Evolutionary conservation across 2,797 vertebrate genomes (phyloP), one percentile per base, ranked within the genome.

Genomic region (Acanthurus tractus): DNA sequence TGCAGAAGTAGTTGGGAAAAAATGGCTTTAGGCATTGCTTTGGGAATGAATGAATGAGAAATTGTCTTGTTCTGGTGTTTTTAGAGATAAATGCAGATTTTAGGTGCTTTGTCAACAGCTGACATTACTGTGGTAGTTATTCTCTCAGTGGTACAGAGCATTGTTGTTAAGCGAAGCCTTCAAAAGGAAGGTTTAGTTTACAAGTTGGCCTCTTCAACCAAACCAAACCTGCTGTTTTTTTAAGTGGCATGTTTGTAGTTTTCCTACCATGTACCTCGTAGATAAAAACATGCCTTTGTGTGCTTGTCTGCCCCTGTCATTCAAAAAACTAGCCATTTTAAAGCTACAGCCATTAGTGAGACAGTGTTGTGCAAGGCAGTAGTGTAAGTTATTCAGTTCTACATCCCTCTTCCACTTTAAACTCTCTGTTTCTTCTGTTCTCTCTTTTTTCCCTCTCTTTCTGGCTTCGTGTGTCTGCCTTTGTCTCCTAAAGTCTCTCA

Each of bases 331-430:
- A 29, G 5, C 25, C 25, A 29, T 4, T 29, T 29, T 29, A 29
- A 29, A 29, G 25, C 25, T 29, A 29, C 25, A 15, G 14, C 45
- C 45, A 6, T 46, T 96, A 64, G 42, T 63, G 25, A 63, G 74
- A 38, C 3, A 34, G 88, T 96, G 75, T 95, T 95, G 85, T 94
- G 94, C 44, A 96, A 96, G 94, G 94, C 22, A 23, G 29, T 23
- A n/a, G 57, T 49, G 34, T 69, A 64, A 3, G 7, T 8, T 13
- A 5, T 61, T 70, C 74, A 13, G n/a, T 63, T 53, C 2, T 18
- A 18, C 57, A 8, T 45, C 34, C 42, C 64, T 74, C n/a, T 69
- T 68, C 59, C 5, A 25, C 36, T 79, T 73, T 85, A 14, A 78
- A 73, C 70, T 76, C 6, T 74, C 3, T 29, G 3, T 63, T 76